phyloP scores from a whole-genome alignment of 2,888 invertebrate genomes.

The Phrixothrix hirtus region DNA sequence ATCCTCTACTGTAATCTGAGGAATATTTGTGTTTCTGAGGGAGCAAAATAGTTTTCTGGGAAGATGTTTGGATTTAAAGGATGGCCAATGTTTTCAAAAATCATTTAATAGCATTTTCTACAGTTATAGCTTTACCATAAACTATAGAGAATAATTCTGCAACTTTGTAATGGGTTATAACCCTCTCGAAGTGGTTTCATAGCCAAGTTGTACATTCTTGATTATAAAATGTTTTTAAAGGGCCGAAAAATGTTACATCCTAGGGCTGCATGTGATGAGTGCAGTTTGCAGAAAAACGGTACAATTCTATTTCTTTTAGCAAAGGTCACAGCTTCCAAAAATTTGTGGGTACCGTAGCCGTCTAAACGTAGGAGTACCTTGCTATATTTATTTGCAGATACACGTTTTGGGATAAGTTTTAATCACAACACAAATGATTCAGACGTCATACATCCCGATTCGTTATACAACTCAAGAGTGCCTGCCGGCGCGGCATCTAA shows the following conservation, averaged over 20 bases:
- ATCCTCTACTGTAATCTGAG: too few relatives aligned
- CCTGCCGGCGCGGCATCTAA: conserved; percentile 46
- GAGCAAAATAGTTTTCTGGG: too few relatives aligned
- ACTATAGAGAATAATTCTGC: background rate
- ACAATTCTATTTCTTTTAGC: conserved; percentile 46
- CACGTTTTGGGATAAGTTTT: conserved; percentile 27
- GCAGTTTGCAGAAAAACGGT: conserved; percentile 21
- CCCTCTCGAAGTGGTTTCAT: background rate
- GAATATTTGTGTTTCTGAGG: too few relatives aligned
- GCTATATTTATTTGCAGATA: background rate
- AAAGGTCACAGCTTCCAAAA: conserved; percentile 32
- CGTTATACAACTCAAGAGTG: conserved; percentile 6
- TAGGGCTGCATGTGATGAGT: conserved; percentile 1
- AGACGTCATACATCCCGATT: conserved; percentile 7
- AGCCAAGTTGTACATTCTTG: conserved; percentile 2
- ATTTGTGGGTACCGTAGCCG: conserved; percentile 5
- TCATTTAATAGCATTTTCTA: conserved; percentile 3
- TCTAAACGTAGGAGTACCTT: conserved; percentile 3
- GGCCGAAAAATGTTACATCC: background rate
- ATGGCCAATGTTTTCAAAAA: too few relatives aligned
- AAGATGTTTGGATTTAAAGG: too few relatives aligned
- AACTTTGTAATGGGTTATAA: conserved; percentile 2
- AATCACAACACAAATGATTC: conserved; percentile 34
- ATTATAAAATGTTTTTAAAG: conserved; percentile 4
- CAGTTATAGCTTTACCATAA: conserved; percentile 8